A percentile compares a stretch with the other conserved stretches of the same genome.
Conservation (phyloP, 2,797 vertebrate genomes). For the Rhabdophis nuchalis region DNA sequence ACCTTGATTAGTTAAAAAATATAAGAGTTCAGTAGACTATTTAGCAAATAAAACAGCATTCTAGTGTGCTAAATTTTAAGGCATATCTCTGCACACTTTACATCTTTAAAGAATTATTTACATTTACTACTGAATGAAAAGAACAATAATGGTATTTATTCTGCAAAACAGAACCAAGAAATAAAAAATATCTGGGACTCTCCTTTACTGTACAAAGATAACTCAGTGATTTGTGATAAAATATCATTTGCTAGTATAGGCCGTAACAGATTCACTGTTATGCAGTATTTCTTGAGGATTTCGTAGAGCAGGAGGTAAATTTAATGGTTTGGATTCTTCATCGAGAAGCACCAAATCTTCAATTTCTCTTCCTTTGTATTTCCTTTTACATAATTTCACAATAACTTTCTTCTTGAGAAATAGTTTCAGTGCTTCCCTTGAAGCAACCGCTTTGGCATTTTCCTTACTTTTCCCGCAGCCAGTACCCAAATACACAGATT, state of each 20-base stretch:
- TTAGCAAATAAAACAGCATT: conserved; percentile 71
- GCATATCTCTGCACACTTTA: conserved; percentile 66
- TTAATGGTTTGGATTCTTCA: conserved; percentile 85
- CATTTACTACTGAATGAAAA: conserved; percentile 68
- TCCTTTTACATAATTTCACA: conserved; percentile 88
- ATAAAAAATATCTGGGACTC: conserved; percentile 76
- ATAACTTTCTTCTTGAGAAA: conserved; percentile 95
- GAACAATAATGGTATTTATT: conserved; percentile 65
- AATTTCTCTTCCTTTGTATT: conserved; percentile 87
- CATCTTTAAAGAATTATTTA: conserved; percentile 69
- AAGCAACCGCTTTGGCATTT: conserved; percentile 90
- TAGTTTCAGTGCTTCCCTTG: conserved; percentile 91
- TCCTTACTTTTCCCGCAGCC: conserved; percentile 92
- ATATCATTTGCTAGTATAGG: conserved; percentile 58
- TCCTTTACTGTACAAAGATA: conserved; percentile 72
- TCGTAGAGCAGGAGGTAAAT: conserved; percentile 90
- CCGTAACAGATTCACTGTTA: conserved; percentile 21
- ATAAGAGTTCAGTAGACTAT: conserved; percentile 71
- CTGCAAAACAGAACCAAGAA: conserved; percentile 73
- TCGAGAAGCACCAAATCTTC: conserved; percentile 92
- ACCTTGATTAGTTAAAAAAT: conserved; percentile 74
- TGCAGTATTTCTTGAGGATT: conserved; percentile 81
- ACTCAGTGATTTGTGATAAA: conserved; percentile 63
- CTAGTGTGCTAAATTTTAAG: conserved; percentile 64
- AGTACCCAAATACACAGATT: conserved; percentile 91